These are phyloP conservation scores for Drosophila heteroneura DNA, from an alignment of 2,888 invertebrate genomes.

Conservation along the genomic window DNA sequence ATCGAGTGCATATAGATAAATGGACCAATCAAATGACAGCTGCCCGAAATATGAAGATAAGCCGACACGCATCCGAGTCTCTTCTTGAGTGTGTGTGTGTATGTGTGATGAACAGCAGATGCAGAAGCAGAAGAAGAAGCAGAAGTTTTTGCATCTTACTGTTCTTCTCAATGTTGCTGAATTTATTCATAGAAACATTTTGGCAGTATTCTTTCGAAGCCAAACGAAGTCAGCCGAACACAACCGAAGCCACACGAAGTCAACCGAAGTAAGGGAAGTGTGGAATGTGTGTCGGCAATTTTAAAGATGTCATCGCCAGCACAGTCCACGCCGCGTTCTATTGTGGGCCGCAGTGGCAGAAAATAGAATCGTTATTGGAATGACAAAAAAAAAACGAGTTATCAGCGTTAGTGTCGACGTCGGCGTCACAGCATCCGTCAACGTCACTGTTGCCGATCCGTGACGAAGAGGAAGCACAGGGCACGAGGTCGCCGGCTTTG, in stretches of 20 bases:
- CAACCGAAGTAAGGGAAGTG: not conserved
- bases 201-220: not conserved
- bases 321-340: not conserved
- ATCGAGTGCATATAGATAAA: not conserved
- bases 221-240: not conserved
- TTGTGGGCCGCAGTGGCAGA: not conserved
- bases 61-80: not conserved
- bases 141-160: not conserved
- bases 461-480: not conserved
- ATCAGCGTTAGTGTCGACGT: slow-evolving; percentile 7
- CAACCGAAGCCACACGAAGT: not conserved
- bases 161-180: not conserved
- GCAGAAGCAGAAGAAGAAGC: no score
- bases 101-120: not conserved
- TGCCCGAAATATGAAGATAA: not conserved
- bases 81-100: not conserved
- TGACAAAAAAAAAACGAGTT: slow-evolving; percentile 12
- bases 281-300: not conserved
- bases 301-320: slow-evolving; percentile 1
- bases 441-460: slow-evolving; percentile 4
- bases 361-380: slow-evolving; percentile 4
- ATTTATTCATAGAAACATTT: not conserved
- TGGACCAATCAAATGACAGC: slow-evolving; percentile 1
- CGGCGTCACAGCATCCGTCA: slow-evolving; percentile 31
- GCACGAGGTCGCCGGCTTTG: not conserved